Base-by-base conservation (phyloP, 1,140 invertebrate genomes). In the Zaprionus lachaisei region DNA sequence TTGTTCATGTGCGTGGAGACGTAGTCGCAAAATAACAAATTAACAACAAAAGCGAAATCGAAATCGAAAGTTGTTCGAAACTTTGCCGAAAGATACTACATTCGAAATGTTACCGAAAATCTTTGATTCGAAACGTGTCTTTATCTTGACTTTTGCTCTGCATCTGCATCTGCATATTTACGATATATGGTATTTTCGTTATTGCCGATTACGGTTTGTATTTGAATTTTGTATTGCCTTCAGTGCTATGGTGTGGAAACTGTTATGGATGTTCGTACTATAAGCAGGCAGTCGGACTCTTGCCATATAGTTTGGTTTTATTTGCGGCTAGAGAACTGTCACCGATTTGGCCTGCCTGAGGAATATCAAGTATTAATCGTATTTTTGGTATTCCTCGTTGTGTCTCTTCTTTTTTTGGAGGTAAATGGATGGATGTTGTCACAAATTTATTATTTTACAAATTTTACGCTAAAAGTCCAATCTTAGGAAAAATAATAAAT, bases 81-180 rank as follows among this genome's bases (percentile, higher is more conserved):
- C 72, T 87, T 66, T 85, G 85, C 85, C 85, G 82, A 90, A 90
- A 90, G 82, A 70, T 89, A 54, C 63, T 89, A 54, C 63, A 79
- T 83, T 90, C 85, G 81, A 90, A 90, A 91, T 87, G 80, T 91
- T 86, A 83, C 86, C 86, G 86, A 91, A 91, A 76, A 91, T 70
- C 63, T 38, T 80, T 81, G 69, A 90, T 90, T 86, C 82, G 79
- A 91, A 91, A 91, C 84, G 77, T 89, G 81, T 83, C 71, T 80
- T 83, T 83, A 70, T 77, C 83, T 83, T 85, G 72, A 74, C 84
- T 83, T 87, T 82, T 83, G 81, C 73, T 87, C 71, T 91, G 61
- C 71, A 49, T 80, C 55, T 83, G 49, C 60, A 71, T 73, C 55
- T 63, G 60, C 44, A 64, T 63, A 15, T 49, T 26, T 72, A 62